These are phyloP conservation scores for Hemitrygon akajei DNA, from an alignment of 2,797 vertebrate genomes.

Conservation along the genomic window DNA sequence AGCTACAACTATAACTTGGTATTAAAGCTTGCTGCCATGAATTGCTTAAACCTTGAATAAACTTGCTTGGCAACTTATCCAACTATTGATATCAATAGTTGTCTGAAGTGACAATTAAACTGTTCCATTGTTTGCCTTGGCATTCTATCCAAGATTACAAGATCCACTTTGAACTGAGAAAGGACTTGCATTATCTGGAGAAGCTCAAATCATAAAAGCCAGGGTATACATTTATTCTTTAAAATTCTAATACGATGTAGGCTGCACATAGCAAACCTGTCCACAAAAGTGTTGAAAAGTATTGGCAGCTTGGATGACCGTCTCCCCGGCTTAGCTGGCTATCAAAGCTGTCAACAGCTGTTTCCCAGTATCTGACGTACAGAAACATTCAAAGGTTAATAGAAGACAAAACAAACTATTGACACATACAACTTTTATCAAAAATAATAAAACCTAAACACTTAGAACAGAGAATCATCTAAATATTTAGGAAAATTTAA, in stretches of 20 bases:
- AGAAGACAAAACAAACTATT: too few relatives aligned
- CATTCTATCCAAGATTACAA: neutral
- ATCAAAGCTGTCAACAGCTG: too few relatives aligned
- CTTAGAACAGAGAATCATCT: too few relatives aligned
- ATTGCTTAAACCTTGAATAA: neutral
- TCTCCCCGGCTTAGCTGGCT: too few relatives aligned
- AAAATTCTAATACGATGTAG: neutral
- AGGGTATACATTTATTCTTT: neutral
- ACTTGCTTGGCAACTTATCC: neutral
- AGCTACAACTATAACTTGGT: neutral
- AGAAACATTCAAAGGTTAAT: too few relatives aligned
- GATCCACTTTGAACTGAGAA: neutral
- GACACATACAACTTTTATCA: too few relatives aligned
- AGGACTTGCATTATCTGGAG: neutral
- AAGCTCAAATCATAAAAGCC: neutral
- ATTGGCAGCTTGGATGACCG: too few relatives aligned
- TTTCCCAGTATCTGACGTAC: too few relatives aligned
- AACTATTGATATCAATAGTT: slow-evolving; percentile 22
- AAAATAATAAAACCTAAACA: too few relatives aligned
- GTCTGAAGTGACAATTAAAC: slow-evolving; percentile 3
- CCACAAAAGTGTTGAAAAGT: too few relatives aligned
- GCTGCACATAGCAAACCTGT: too few relatives aligned
- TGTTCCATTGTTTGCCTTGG: neutral
- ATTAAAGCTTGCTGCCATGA: neutral
- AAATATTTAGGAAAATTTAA: too few relatives aligned